A percentile compares a stretch with the other conserved stretches of the same genome.
These are phyloP conservation scores for Philonicus albiceps DNA, from an alignment of 2,888 invertebrate species.

Conservation along the genomic window DNA sequence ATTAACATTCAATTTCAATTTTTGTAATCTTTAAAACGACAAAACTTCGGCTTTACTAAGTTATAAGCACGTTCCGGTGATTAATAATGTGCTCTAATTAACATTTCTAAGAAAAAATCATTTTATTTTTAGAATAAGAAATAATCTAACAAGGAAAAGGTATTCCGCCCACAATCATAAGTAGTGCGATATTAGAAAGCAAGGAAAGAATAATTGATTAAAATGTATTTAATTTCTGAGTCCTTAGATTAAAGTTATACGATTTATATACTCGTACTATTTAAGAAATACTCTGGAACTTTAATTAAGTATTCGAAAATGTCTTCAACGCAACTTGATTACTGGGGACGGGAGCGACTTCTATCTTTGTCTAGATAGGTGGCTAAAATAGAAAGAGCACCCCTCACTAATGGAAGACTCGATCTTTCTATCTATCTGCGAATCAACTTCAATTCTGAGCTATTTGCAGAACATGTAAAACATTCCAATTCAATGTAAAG, in stretches of 20 bases:
- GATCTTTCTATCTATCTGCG: background rate
- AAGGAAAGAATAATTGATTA: background rate
- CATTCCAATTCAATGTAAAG: slow-evolving; percentile 25
- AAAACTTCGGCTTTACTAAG: too few species aligned
- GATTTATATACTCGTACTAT: too few species aligned
- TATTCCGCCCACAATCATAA: background rate
- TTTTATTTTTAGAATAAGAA: background rate
- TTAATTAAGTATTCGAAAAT: background rate
- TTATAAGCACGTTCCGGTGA: too few species aligned
- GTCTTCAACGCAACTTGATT: background rate
- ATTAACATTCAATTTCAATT: too few species aligned
- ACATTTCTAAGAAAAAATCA: background rate
- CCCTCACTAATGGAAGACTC: background rate
- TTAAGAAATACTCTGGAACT: too few species aligned
- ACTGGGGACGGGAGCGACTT: background rate
- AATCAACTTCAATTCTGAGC: background rate
- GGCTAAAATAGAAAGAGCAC: background rate
- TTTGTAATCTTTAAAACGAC: too few species aligned
- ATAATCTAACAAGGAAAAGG: background rate
- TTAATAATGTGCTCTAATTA: background rate
- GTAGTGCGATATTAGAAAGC: background rate
- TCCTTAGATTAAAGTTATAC: background rate
- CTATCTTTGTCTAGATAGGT: background rate
- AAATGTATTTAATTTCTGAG: background rate
- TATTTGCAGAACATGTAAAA: slow-evolving; percentile 30